Base-by-base conservation (phyloP, 2,113 vertebrate species). In the Todiramphus chloris region DNA sequence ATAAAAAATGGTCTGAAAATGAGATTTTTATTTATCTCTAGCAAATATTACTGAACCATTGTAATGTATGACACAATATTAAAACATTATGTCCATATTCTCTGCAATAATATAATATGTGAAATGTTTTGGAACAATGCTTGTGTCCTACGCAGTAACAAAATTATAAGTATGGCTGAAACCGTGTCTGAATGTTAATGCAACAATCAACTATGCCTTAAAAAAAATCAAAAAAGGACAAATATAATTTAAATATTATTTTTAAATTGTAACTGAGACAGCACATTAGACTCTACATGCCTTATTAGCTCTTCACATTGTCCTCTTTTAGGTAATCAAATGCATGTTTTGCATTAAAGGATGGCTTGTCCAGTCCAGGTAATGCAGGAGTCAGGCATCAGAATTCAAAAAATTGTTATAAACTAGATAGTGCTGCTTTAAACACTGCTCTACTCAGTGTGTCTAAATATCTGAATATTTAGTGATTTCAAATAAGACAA, bases 401-500 rank as follows among this genome's bases (percentile, higher is more conserved):
- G 33, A 74, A 94, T 55, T 73, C 58, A 83, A 44, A 4, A 72
- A 72, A 51, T 64, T 58, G 43, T 77, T 94, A 87, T 63, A 77
- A 91, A 90, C 12, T 24, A 27, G 14, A 21, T 31, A 75, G 31
- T 39, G 24, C 27, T 82, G 21, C 55, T 21, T 88, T 79, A 74
- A 94, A 90, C 39, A 56, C 15, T 77, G 7, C 9, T 68, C 11
- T 85, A 48, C 14, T 93, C 83, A 80, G 16, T 21, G 18, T 58
- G 31, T 44, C 21, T 46, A 85, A 76, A 41, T 81, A 86, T 77
- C 21, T 51, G 39, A 77, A 59, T 70, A 90, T 59, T 74, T 70
- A 74, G n/a, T 83, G 33, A 63, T 90, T 93, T 80, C 35, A 83
- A 62, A 35, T 5, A 83, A 82, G 79, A 48, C 33, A 63, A 75